Percentiles rank a stretch among this genome's conserved stretches.
Evolutionary conservation across 2,888 invertebrate species (phyloP).

Genomic region (Ophioninae sp.): DNA sequence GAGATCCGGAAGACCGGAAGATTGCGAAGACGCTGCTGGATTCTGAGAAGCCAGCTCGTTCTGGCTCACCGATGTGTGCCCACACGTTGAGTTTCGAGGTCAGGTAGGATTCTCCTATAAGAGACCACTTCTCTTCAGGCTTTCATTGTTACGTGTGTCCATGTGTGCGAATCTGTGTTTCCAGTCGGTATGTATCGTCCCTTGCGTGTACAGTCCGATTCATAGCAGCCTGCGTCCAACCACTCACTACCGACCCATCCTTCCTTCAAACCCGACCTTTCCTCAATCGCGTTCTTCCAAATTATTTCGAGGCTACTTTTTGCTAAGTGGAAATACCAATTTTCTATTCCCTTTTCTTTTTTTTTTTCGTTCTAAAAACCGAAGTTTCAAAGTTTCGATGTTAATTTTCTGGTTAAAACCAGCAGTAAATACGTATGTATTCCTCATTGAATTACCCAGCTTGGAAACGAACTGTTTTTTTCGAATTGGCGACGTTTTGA

Average conservation of each 20-base stretch:
- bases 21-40: conserved; percentile 60
- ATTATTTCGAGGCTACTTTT: not conserved
- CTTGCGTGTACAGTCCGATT: conserved; percentile 2
- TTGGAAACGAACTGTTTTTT: too few species aligned
- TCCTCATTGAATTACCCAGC: too few species aligned
- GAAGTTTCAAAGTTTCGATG: too few species aligned
- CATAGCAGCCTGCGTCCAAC: conserved; percentile 9
- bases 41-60: conserved; percentile 39
- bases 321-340: not conserved
- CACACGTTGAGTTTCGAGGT: conserved; percentile 58
- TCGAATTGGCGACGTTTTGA: too few species aligned
- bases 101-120: conserved; percentile 33
- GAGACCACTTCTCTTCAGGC: conserved; percentile 11
- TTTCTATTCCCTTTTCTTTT: too few species aligned
- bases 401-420: too few species aligned
- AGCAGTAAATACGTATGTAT: too few species aligned
- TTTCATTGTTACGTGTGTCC: not conserved
- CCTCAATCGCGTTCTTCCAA: conserved; percentile 24
- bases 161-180: not conserved
- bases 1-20: conserved; percentile 61
- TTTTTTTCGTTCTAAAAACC: too few species aligned
- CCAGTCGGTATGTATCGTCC: not conserved
- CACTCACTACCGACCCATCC: not conserved
- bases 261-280: not conserved
- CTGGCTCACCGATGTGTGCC: conserved; percentile 9